Conservation (phyloP, 2,888 invertebrate genomes). For the Arctia plantaginis region DNA sequence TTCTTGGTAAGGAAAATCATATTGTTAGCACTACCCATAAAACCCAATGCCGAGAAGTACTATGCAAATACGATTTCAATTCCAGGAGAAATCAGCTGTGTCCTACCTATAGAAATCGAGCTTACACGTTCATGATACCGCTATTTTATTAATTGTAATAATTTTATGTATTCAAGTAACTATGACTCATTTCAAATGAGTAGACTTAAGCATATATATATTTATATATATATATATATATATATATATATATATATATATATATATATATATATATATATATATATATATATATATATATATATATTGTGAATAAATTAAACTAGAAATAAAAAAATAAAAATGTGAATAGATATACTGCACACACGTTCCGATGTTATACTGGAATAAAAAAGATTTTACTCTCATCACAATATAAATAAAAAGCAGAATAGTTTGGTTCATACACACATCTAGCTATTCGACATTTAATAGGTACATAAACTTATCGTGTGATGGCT, state of each 20-base stretch:
- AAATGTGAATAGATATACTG: not conserved
- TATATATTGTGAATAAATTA: no score
- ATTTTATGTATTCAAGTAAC: not conserved
- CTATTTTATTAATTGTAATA: not conserved
- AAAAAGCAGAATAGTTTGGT: constrained; percentile 23
- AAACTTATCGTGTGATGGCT: constrained; percentile 63
- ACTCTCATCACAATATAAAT: not conserved
- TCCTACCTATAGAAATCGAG: not conserved
- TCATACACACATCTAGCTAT: constrained; percentile 52
- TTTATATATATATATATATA: no score
- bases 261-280: no score
- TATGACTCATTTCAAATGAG: not conserved
- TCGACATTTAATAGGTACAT: constrained; percentile 57
- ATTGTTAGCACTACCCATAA: not conserved
- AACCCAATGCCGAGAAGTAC: not conserved
- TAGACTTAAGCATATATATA: not conserved
- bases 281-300: no score
- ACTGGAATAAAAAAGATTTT: not conserved
- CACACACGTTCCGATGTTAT: not conserved
- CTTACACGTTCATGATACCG: not conserved
- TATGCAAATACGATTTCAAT: not conserved
- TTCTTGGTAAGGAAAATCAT: not conserved
- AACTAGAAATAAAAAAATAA: not conserved
- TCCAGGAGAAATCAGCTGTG: not conserved
- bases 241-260: no score